phyloP scores from a whole-genome alignment of 2,113 vertebrate genomes.

The Saccopteryx bilineata region DNA sequence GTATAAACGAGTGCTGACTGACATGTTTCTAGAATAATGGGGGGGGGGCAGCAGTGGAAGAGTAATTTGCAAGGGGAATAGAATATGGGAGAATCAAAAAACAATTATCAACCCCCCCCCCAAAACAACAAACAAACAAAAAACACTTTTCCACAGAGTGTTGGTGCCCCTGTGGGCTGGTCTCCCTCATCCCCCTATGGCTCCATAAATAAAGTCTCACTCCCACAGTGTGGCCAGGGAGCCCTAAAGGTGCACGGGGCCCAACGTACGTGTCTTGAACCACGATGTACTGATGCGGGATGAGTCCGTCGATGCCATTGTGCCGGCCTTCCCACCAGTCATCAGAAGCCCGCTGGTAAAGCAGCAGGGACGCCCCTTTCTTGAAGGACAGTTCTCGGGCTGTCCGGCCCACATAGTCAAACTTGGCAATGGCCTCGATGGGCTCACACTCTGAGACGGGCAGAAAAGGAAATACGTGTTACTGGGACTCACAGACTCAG shows the following conservation, averaged over 20 bases:
- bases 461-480: slow-evolving; percentile 44
- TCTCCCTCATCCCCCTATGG: not conserved
- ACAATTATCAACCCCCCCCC: too few relatives aligned
- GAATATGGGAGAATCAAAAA: not conserved
- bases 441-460: slow-evolving; percentile 94
- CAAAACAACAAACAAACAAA: not conserved
- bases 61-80: not conserved
- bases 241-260: not conserved
- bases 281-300: slow-evolving; percentile 97
- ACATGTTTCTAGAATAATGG: not conserved
- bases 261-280: slow-evolving; percentile 95
- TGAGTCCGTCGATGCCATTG: slow-evolving; percentile 94
- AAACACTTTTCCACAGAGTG: not conserved
- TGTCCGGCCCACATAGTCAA: slow-evolving; percentile 96
- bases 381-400: slow-evolving; percentile 96
- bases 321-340: slow-evolving; percentile 99
- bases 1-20: not conserved
- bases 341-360: slow-evolving; percentile 95
- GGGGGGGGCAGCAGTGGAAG: not conserved
- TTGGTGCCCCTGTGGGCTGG: not conserved
- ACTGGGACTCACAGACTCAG: not conserved
- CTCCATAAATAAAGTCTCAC: not conserved
- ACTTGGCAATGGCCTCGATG: slow-evolving; percentile 95
- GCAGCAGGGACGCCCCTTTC: slow-evolving; percentile 95
- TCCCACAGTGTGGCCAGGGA: not conserved